phyloP scores from a whole-genome alignment of 2,113 vertebrate species.

The Crotalus tigris region DNA sequence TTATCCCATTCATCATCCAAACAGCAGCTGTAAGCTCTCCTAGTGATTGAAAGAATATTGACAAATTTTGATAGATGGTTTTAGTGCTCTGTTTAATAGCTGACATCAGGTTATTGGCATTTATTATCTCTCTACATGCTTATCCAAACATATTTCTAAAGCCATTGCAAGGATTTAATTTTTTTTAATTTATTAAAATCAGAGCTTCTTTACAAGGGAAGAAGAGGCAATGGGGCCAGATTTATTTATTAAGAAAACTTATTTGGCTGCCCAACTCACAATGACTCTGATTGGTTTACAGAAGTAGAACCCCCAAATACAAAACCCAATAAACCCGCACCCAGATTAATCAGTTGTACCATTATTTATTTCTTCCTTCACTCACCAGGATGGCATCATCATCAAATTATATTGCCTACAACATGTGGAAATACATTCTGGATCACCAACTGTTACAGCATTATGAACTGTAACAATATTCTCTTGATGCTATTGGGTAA shows the following conservation, averaged over 20 bases:
- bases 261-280: neutral
- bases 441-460: neutral
- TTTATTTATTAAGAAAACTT: neutral
- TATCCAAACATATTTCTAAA: constrained; percentile 23
- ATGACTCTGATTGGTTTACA: neutral
- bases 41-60: constrained; percentile 51
- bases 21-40: constrained; percentile 17
- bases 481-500: neutral
- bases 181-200: constrained; percentile 32
- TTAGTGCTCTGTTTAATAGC: constrained; percentile 47
- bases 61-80: constrained; percentile 42
- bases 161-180: constrained; percentile 9
- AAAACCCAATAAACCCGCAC: neutral
- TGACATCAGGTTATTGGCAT: constrained; percentile 20
- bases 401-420: constrained; percentile 45
- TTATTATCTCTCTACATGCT: constrained; percentile 33
- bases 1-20: constrained; percentile 39
- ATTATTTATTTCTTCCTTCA: constrained; percentile 39
- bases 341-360: constrained; percentile 21
- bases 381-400: constrained; percentile 21
- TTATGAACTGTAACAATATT: neutral
- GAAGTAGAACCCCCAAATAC: neutral
- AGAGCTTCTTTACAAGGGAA: constrained; percentile 38
- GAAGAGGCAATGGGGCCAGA: constrained; percentile 9
- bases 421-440: neutral